Percentiles rank a stretch among this genome's conserved stretches.
Conservation (phyloP, 2,113 vertebrate species). For the Argyrosomus japonicus region DNA sequence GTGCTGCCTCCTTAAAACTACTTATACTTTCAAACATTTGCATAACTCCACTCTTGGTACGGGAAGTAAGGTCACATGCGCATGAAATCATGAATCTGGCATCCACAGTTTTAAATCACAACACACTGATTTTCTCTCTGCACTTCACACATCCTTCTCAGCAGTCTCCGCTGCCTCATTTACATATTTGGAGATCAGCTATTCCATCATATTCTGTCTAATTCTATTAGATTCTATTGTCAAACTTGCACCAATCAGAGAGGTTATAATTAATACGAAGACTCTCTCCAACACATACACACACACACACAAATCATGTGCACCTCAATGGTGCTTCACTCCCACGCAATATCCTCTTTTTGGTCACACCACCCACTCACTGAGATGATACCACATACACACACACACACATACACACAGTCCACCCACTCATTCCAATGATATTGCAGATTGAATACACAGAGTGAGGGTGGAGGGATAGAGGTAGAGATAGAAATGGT, state of each 20-base stretch:
- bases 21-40: background rate
- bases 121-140: background rate
- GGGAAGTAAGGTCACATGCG: background rate
- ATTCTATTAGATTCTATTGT: constrained; percentile 5
- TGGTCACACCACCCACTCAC: constrained; percentile 78
- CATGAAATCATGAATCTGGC: background rate
- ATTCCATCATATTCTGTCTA: background rate
- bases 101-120: background rate
- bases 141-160: no score
- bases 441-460: constrained; percentile 71
- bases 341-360: constrained; percentile 78
- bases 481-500: constrained; percentile 54
- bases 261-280: constrained; percentile 59
- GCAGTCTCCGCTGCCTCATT: background rate
- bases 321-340: constrained; percentile 78
- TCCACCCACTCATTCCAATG: constrained; percentile 72
- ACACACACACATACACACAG: constrained; percentile 47
- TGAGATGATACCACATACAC: constrained; percentile 58
- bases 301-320: constrained; percentile 62
- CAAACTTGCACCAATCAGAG: constrained; percentile 28
- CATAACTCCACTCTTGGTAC: background rate
- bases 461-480: constrained; percentile 59
- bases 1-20: background rate
- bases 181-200: constrained; percentile 28
- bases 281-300: constrained; percentile 26